Evolutionary conservation across 1,140 invertebrate genomes (phyloP), one percentile per base, ranked within the genome.

Genomic region (Laupala kohalensis): DNA sequence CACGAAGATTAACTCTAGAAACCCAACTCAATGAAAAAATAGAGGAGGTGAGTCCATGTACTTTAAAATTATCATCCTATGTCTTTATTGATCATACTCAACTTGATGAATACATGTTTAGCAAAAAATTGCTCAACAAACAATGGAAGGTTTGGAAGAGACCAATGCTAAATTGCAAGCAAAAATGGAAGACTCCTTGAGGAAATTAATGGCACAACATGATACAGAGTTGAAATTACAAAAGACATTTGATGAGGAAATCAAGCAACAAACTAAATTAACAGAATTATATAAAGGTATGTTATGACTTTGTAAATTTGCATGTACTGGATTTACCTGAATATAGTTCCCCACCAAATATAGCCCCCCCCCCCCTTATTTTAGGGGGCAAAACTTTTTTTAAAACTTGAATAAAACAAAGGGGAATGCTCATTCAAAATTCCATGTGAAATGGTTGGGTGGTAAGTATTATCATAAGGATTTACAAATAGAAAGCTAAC

Each of bases 251-350:
- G 86, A 90, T 76, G 89, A 91, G 75, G 94, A 98, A 84, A 81
- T 96, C 15, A 84, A 89, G 74, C 88, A 92, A 0, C 94, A 95
- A 80, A 88, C 87, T 0, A 92, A 90, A 84, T 80, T 97, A n/a
- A 87, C 91, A 9, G 88, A 92, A 74, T 80, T 96, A 4, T 94
- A 95, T 76, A 94, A 94, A 83, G 86, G 84, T 78, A 75, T 64
- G 67, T 25, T 68, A 26, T 26, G 9, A 2, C 63, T 69, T 64
- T 63, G 4, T n/a, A 5, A 26, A 64, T 24, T 72, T 69, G 15
- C 15, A 67, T 25, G 62, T 67, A 12, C 70, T 72, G n/a, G n/a
- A n/a, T n/a, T n/a, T n/a, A n/a, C n/a, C n/a, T n/a, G n/a, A n/a
- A n/a, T n/a, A n/a, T n/a, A n/a, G n/a, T n/a, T n/a, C n/a, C n/a